A percentile compares a stretch with the other conserved stretches of the same genome.
These are phyloP conservation scores for Neotragus pygmaeus DNA, from an alignment of 2,113 vertebrate species.

Conservation along the genomic window DNA sequence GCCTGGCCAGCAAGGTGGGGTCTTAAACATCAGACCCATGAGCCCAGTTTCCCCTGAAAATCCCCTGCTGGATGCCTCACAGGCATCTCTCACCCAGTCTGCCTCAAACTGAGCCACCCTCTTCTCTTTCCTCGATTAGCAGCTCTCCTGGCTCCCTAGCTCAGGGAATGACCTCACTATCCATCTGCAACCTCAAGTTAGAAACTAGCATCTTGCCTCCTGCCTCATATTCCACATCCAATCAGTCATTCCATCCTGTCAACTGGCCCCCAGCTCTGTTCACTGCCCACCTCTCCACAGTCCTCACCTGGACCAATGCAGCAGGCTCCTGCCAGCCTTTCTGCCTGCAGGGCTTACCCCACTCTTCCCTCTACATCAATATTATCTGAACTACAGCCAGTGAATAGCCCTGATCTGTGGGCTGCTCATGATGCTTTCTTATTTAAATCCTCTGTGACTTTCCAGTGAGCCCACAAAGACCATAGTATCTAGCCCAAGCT, in stretches of 20 bases:
- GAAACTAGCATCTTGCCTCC: neutral
- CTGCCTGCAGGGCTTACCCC: neutral
- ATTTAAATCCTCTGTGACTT: neutral
- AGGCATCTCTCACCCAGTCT: neutral
- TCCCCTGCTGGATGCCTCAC: neutral
- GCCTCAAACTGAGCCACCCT: neutral
- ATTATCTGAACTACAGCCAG: neutral
- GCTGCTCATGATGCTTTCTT: neutral
- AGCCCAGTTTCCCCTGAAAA: neutral
- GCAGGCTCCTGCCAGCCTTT: neutral
- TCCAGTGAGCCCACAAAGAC: neutral
- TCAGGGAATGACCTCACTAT: neutral
- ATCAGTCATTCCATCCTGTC: neutral
- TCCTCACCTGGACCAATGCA: neutral
- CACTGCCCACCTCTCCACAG: neutral
- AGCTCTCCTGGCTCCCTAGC: neutral
- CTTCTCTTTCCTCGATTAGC: neutral
- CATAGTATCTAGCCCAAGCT: neutral
- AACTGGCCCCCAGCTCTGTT: neutral
- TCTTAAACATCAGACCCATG: neutral
- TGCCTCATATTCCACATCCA: neutral
- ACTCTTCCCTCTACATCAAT: neutral
- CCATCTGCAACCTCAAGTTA: neutral
- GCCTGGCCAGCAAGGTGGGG: neutral
- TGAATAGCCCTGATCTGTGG: neutral